These are phyloP conservation scores for Drosophila parvula DNA, from an alignment of 1,140 invertebrate species.

Conservation along the genomic window DNA sequence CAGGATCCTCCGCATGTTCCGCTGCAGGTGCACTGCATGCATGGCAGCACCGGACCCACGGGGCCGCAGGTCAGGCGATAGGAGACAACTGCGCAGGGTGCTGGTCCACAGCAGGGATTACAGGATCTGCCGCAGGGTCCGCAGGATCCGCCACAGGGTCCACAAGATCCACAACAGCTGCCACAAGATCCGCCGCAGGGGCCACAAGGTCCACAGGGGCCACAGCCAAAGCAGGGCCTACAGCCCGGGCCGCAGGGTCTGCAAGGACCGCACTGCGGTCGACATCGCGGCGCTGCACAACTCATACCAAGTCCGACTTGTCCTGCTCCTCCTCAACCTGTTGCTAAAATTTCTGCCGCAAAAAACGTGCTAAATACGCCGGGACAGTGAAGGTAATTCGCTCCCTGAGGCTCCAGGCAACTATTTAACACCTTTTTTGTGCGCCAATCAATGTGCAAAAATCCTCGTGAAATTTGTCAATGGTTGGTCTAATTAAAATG, in stretches of 20 bases:
- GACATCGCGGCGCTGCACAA: slow-evolving; percentile 15
- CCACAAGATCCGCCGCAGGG: too few species aligned
- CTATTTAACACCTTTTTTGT: slow-evolving; percentile 72
- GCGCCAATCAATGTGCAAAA: slow-evolving; percentile 32
- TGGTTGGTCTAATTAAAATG: slow-evolving; percentile 4
- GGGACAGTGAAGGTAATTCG: slow-evolving; percentile 14
- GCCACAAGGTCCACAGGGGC: slow-evolving; percentile 10
- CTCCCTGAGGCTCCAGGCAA: slow-evolving; percentile 9
- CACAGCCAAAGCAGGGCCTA: too few species aligned
- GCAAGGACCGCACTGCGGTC: slow-evolving; percentile 5
- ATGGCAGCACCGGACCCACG: slow-evolving; percentile 53
- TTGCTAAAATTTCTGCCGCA: slow-evolving; percentile 36
- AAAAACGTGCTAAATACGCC: slow-evolving; percentile 73
- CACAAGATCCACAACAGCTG: not conserved
- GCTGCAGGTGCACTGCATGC: slow-evolving; percentile 47
- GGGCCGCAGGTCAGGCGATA: slow-evolving; percentile 58
- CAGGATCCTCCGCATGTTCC: slow-evolving; percentile 13
- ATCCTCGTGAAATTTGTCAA: slow-evolving; percentile 20
- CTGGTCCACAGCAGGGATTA: slow-evolving; percentile 12
- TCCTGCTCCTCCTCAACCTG: slow-evolving; percentile 35
- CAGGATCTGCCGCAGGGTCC: slow-evolving; percentile 1
- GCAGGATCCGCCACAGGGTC: slow-evolving; percentile 18
- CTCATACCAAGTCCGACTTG: slow-evolving; percentile 21
- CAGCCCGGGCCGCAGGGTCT: not conserved
- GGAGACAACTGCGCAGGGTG: slow-evolving; percentile 57